Evolutionary conservation across 2,113 vertebrate genomes (phyloP), one percentile per base, ranked within the genome.

Genomic region (Glareola pratincola): DNA sequence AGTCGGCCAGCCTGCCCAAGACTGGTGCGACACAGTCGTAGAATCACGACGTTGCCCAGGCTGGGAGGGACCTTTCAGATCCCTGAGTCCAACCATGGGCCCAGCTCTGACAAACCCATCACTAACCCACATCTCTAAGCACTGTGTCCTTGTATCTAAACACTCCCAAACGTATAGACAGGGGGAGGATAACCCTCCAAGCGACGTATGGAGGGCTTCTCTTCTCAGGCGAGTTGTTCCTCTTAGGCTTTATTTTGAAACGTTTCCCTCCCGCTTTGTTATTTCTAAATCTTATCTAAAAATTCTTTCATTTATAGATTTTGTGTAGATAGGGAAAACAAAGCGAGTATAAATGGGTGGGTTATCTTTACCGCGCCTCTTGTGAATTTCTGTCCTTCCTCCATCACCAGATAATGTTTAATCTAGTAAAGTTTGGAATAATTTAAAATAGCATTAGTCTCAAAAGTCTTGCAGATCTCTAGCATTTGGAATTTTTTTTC

Each of bases 401-500:
- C 45, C 77, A 88, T 60, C 87, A 90, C 78, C 34, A 84, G 86
- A 95, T 90, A 95, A 80, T 57, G 43, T 90, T 94, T 96, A 96
- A 92, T 86, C 83, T 89, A 85, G 88, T 92, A 95, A 96, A 94
- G 48, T 89, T 10, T 9, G 57, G 36, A 79, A 80, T 85, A 94
- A 96, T 88, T 94, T 81, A 82, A 90, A 95, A 91, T 8, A 94
- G 80, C 37, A 32, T 18, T 66, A 12, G 22, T 88, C 92, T 97
- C 95, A 76, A 41, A 92, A 91, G 89, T 60, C 79, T 88, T 91
- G 48, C 75, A 88, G 30, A 69, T 88, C 74, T 92, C 77, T 29
- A 86, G 86, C 66, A 94, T 71, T 93, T 86, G 36, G 74, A 91
- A 92, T 68, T 57, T 81, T 95, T 95, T 94, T 78, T 85, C 95